Percentiles rank a stretch among this genome's conserved stretches.
Conservation (phyloP, 2,113 vertebrate species). For the Plotosus lineatus region DNA sequence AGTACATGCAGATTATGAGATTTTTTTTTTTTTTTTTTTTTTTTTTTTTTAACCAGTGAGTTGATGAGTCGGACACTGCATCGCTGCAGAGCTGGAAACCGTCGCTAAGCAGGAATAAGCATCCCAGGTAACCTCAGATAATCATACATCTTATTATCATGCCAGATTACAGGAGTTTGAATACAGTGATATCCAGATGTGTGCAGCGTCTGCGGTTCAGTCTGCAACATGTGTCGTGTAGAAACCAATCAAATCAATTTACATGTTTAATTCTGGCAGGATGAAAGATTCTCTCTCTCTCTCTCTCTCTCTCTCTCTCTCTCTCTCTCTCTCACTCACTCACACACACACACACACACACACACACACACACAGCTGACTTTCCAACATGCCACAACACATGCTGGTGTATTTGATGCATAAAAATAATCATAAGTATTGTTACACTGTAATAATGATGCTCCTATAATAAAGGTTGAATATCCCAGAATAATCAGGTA, state of each 20-base stretch:
- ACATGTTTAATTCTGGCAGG: constrained; percentile 21
- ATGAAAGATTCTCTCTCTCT: background rate
- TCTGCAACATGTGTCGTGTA: constrained; percentile 37
- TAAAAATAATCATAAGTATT: no score
- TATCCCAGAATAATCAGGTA: no score
- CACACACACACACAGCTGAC: background rate
- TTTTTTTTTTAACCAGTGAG: background rate
- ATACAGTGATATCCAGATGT: background rate
- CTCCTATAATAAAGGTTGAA: no score
- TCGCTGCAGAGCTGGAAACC: constrained; percentile 19
- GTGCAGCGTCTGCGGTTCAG: background rate
- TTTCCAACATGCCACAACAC: background rate
- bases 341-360: no score
- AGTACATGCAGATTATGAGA: background rate
- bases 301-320: no score
- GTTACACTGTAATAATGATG: no score
- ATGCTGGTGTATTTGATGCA: background rate
- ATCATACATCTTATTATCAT: background rate
- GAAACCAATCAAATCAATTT: constrained; percentile 25
- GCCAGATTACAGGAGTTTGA: background rate
- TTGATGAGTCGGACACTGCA: background rate
- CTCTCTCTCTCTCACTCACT: no score
- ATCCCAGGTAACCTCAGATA: constrained; percentile 28
- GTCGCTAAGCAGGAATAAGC: background rate
- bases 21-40: background rate